A percentile compares a stretch with the other conserved stretches of the same genome.
Conservation (phyloP, 2,888 invertebrate species). For the Euproctis similis region DNA sequence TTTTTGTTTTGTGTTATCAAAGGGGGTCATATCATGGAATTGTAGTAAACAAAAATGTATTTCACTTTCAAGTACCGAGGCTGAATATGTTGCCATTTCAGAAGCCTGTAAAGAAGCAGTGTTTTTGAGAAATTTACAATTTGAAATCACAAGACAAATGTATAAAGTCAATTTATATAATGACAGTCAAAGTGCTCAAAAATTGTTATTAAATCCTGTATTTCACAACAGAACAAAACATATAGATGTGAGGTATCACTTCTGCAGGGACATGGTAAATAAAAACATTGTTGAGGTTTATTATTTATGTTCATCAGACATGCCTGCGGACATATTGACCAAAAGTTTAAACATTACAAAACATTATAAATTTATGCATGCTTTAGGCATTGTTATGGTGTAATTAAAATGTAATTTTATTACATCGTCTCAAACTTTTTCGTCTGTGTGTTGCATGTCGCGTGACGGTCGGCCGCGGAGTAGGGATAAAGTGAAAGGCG, state of each 20-base stretch:
- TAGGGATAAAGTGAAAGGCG: too few species aligned
- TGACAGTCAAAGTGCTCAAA: conserved; percentile 2
- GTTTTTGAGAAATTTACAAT: not conserved
- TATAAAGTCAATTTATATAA: not conserved
- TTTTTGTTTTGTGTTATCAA: not conserved
- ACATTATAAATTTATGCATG: not conserved
- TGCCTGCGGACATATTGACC: not conserved
- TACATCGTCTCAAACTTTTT: too few species aligned
- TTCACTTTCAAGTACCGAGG: not conserved
- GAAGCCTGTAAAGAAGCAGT: not conserved
- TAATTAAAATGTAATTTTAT: too few species aligned
- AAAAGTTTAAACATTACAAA: not conserved
- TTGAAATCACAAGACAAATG: not conserved
- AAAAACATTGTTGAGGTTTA: not conserved
- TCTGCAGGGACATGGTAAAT: not conserved
- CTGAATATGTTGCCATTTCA: not conserved
- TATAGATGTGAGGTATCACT: not conserved
- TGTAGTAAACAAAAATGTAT: not conserved
- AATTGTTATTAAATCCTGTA: not conserved
- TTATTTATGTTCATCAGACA: not conserved
- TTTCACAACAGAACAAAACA: not conserved
- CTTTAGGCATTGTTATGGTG: too few species aligned
- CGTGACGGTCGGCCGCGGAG: too few species aligned
- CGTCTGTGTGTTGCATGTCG: too few species aligned
- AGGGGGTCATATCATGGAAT: not conserved